These are phyloP conservation scores for Marisa cornuarietis DNA, from an alignment of 1,140 invertebrate genomes.

Conservation along the genomic window DNA sequence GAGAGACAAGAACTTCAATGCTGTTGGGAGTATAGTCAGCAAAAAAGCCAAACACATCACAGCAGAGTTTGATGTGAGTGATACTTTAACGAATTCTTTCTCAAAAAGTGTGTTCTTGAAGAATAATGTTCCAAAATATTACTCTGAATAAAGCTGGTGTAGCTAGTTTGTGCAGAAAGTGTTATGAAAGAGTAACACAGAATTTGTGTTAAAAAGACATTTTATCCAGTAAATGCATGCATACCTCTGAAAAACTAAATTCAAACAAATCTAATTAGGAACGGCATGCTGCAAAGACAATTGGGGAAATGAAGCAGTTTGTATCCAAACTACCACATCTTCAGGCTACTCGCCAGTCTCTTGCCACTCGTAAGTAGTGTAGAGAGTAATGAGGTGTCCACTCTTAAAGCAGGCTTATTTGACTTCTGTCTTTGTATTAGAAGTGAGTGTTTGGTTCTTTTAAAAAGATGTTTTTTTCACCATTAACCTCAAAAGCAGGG, in stretches of 20 bases:
- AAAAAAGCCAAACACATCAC: conserved; percentile 87
- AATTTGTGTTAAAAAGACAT: too few species aligned
- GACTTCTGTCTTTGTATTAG: too few species aligned
- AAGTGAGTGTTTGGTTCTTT: too few species aligned
- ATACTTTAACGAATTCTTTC: neutral
- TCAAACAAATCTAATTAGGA: conserved; percentile 66
- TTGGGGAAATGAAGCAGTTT: conserved; percentile 94
- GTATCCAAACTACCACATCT: conserved; percentile 89
- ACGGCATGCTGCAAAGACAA: conserved; percentile 83
- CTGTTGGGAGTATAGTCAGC: conserved; percentile 85
- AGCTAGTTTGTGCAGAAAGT: too few species aligned
- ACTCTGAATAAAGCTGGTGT: too few species aligned
- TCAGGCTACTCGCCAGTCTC: conserved; percentile 84
- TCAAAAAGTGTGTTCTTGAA: too few species aligned
- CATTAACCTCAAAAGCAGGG: neutral
- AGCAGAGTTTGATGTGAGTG: conserved; percentile 78
- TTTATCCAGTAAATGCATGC: too few species aligned
- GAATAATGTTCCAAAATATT: too few species aligned
- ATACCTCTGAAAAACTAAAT: too few species aligned
- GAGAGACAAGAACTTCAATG: conserved; percentile 93
- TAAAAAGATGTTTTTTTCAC: neutral
- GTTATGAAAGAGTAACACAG: too few species aligned
- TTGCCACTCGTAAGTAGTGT: conserved; percentile 75
- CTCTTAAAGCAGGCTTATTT: too few species aligned
- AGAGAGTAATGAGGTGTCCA: too few species aligned